Base-by-base conservation (phyloP, 2,113 vertebrate species). In the Xiphorhynchus elegans region DNA sequence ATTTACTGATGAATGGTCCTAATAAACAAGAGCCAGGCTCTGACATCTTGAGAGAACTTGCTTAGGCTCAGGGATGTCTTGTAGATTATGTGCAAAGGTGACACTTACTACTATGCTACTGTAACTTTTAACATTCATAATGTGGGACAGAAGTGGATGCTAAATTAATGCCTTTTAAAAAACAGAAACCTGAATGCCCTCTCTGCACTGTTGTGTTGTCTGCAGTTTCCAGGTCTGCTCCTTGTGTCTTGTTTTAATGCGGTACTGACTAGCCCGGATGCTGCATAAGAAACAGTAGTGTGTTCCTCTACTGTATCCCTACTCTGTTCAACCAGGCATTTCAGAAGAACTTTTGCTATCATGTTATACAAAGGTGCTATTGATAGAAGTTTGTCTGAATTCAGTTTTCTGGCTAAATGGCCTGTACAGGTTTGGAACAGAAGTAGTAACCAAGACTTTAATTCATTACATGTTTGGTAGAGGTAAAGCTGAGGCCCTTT, bases 261-360 rank as follows among this genome's bases (percentile, higher is more conserved):
- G 16, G 25, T 52, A 16, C 18, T 53, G 26, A 39, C 28, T 69
- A 46, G 47, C 13, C 64, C 31, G n/a, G 64, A 14, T 0, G 1
- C 37, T 28, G 37, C 1, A 0, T 7, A 31, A 46, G 69, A 52
- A 84, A 24, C n/a, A 59, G 8, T 13, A 5, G 1, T 0, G 11
- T 74, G 39, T 35, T 74, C 39, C 20, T 81, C 33, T 83, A 21
- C 17, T 25, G 21, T 19, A 80, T 88, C 33, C 23, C 29, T 26
- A 14, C 19, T 23, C 35, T 0, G 0, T 50, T 47, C 42, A 44
- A 6, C 11, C 4, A 29, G 39, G 29, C 8, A 3, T 84, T 39
- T 33, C 15, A 23, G 55, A 50, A 33, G 9, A 29, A 55, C 17
- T 49, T 82, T 77, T 63, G 25, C n/a, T 39, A 4, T 62, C 9